Base-by-base conservation (phyloP, 2,888 invertebrate genomes). In the Eutolmus rufibarbis region DNA sequence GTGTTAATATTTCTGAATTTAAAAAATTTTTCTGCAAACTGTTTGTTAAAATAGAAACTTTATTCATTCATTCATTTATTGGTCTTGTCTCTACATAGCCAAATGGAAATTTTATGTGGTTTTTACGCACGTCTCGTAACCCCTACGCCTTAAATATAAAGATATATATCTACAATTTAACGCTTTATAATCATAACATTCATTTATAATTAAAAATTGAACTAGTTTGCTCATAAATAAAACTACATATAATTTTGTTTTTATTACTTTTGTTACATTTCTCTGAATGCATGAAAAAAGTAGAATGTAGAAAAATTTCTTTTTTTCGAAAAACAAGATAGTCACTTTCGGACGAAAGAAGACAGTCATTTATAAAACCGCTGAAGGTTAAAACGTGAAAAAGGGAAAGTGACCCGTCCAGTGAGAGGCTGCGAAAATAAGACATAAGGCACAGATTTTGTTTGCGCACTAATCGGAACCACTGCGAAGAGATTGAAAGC, bases 311-410 rank as follows among this genome's bases (percentile, higher is more conserved):
- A 66, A 1, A 28, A 66, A 28, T 66, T 23, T 23, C 12, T 66
- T 23, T 40, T 40, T 23, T 66, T 66, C 9, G 0, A 31, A 87
- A 86, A 12, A 12, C 23, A 9, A 19, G 57, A 57, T 19, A 19
- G 56, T 56, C 5, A 57, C 57, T 57, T 57, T 66, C 66, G 28
- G 66, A 4, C 2, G 66, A 23, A 66, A 66, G 66, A 66, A 66
- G 66, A 57, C 56, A 56, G 56, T 56, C 56, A 56, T 51, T 51
- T 3, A 51, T 16, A 51, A n/a, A 4, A 19, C 7, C 16, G 28
- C 76, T 19, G 57, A 82, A 82, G 82, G 82, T 82, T 82, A 37
- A 66, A 66, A 66, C 7, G 7, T 81, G 28, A 56, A 46, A 87
- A 85, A 77, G 56, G 85, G 74, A 86, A 84, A 66, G 51, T 77